Evolutionary conservation across 1,140 invertebrate genomes (phyloP), one percentile per base, ranked within the genome.

Genomic region (Platyura marginata): DNA sequence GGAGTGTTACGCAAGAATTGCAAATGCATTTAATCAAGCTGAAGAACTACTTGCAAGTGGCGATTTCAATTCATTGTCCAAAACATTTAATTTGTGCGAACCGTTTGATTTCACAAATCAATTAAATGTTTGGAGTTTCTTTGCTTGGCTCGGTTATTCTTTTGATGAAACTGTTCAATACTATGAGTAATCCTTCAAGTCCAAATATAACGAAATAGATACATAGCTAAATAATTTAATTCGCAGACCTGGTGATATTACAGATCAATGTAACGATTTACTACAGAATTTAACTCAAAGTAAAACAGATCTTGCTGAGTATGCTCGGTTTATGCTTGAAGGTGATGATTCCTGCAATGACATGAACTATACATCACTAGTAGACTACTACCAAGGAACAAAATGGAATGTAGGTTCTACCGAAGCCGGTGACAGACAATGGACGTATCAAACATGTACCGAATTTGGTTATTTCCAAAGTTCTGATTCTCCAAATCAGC

Each of bases 381-480:
- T n/a, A n/a, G 25, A 29, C 6, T 8, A 8, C 6, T 13, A 29
- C 13, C 25, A 13, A 8, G 13, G 13, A 8, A 13, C 25, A 13
- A 29, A 6, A 13, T 29, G 25, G 25, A 13, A 13, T 29, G 6
- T 13, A 6, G 6, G 6, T 29, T 6, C 25, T 13, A 29, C 25
- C 13, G 6, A 6, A 13, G 6, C 25, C 6, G 25, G 6, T 13
- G 13, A 8, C 6, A 69, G 75, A 8, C 72, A 75, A 35, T 89
- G 84, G 84, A 70, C 66, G 20, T 86, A 82, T 51, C 83, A 88
- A 59, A 86, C 81, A 0, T 90, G 85, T 58, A 77, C 75, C 13
- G 84, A 89, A 59, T 90, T 79, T 51, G 84, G 82, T 25, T 89
- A 75, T 61, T 89, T 72, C 59, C 81, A 87, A 61, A 79, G 76